These are phyloP conservation scores for Oscheius sp. DNA, from an alignment of 2,888 invertebrate species.

Conservation along the genomic window DNA sequence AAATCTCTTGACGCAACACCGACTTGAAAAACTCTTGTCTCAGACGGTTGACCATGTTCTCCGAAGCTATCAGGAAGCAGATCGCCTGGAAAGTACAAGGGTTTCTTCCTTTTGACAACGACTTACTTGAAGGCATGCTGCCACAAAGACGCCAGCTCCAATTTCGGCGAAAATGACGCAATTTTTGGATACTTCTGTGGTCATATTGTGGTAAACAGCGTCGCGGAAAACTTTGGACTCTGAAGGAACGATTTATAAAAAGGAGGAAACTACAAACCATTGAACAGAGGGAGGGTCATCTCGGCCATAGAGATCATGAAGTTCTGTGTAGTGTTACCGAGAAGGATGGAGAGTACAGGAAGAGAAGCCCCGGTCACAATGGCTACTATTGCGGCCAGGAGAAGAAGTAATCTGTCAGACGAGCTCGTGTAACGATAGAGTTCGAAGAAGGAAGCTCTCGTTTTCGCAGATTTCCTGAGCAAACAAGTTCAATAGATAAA, in stretches of 20 bases:
- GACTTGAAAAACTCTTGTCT: constrained; percentile 40
- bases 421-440: constrained; percentile 2
- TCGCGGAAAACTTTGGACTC: too few species aligned
- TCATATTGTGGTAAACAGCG: neutral
- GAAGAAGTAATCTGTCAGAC: neutral
- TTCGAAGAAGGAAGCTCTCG: too few species aligned
- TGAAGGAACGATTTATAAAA: too few species aligned
- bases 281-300: neutral
- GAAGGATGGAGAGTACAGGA: neutral
- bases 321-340: neutral
- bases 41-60: constrained; percentile 2
- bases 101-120: neutral
- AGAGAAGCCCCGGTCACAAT: constrained; percentile 5
- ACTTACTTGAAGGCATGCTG: neutral
- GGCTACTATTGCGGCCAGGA: neutral
- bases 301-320: constrained; percentile 8
- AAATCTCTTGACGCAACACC: constrained; percentile 74
- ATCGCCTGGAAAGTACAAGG: neutral
- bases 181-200: neutral
- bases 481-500: too few species aligned
- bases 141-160: neutral
- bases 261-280: neutral
- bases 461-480: too few species aligned
- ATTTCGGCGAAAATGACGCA: neutral
- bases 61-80: neutral